These are phyloP conservation scores for Lophius americanus DNA, from an alignment of 2,797 vertebrate species.

Conservation along the genomic window DNA sequence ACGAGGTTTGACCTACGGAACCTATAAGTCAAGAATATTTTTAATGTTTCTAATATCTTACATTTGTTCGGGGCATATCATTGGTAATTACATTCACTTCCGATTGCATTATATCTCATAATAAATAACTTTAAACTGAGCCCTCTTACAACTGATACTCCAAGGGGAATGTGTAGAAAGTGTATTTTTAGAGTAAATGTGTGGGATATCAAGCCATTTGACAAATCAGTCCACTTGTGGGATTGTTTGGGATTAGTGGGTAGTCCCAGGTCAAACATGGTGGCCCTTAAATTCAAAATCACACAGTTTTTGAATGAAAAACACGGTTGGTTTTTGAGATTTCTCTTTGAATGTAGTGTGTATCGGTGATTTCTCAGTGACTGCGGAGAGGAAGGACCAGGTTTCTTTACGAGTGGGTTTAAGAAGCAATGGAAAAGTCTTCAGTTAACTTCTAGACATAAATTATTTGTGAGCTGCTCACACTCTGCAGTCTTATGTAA, in stretches of 20 bases:
- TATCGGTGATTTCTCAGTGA: constrained; percentile 28
- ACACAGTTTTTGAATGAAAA: constrained; percentile 6
- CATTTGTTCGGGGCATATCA: neutral
- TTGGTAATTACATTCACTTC: too few relatives aligned
- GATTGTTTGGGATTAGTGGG: too few relatives aligned
- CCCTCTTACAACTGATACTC: too few relatives aligned
- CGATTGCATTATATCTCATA: too few relatives aligned
- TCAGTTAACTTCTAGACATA: constrained; percentile 77
- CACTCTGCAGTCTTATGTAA: constrained; percentile 84
- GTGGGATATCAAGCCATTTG: too few relatives aligned
- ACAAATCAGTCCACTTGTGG: too few relatives aligned
- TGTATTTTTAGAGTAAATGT: too few relatives aligned
- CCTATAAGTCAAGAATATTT: too few relatives aligned
- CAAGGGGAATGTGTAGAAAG: too few relatives aligned
- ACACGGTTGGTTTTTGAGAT: neutral
- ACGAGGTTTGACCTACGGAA: too few relatives aligned
- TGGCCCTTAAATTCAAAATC: neutral
- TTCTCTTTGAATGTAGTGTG: constrained; percentile 27
- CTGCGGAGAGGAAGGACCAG: constrained; percentile 25
- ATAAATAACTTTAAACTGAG: too few relatives aligned
- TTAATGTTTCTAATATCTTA: neutral
- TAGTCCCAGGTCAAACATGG: neutral
- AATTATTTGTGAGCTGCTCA: constrained; percentile 85
- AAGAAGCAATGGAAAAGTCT: constrained; percentile 60
- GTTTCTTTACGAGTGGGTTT: constrained; percentile 50